Evolutionary conservation across 1,140 invertebrate species (phyloP), one percentile per base, ranked within the genome.

Genomic region (Drosophila insularis): DNA sequence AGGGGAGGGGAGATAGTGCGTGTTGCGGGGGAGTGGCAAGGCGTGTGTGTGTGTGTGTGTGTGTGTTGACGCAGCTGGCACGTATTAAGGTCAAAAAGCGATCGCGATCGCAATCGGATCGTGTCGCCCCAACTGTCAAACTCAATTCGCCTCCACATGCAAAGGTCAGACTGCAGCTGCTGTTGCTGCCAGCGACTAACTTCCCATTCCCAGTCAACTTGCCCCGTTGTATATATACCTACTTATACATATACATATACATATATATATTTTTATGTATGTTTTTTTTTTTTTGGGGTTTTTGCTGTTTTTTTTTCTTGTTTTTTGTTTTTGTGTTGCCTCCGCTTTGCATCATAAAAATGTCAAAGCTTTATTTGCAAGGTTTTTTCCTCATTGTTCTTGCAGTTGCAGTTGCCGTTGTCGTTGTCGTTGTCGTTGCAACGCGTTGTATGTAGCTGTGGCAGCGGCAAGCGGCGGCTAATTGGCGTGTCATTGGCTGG

Each of bases 1-100:
- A 8, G 3, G n/a, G 5, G n/a, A 11, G 14, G 7, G 27, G 2
- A 23, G 39, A 0, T 27, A 2, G 2, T 7, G 32, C 2, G 13
- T 27, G 6, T 27, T 27, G 10, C 21, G 2, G 32, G 14, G 23
- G 50, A 7, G 40, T 17, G 21, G 31, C 23, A 61, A 43, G 53
- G 60, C 53, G 27, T 27, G 27, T 27, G 27, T 27, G 27, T 27
- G 27, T 3, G 27, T 27, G 23, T 27, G 23, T 4, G 23, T 27
- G 68, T 50, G 78, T 85, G 78, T 78, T 86, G 80, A 87, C 74
- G 84, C 84, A 89, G 84, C 84, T 89, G 85, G 80, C 85, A 80
- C 84, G 84, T 89, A 89, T 89, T 89, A 89, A 89, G 84, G 84
- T 89, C 84, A 89, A 89, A 89, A 85, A 89, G 84, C 85, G 84